Conservation (phyloP, 35 echinoderm and acorn worm genomes). For the Heliocidaris tuberculata region DNA sequence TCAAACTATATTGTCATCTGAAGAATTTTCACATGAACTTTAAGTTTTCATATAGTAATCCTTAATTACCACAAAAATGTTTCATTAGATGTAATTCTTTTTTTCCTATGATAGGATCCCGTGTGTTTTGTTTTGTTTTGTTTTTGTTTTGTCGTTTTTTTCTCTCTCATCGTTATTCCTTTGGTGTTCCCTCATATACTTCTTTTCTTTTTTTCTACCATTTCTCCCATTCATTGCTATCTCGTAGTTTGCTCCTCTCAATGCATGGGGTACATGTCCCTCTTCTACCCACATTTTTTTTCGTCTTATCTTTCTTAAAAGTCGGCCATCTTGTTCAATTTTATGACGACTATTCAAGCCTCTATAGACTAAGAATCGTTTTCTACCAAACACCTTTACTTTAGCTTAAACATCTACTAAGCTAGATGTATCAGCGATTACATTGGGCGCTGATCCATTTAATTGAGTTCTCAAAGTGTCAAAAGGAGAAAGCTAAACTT, state of each 20-base stretch:
- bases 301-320: neutral
- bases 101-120: no score
- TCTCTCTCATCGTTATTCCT: no score
- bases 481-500: neutral
- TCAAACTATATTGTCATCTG: no score
- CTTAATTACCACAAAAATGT: no score
- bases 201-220: neutral
- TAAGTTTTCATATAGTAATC: no score
- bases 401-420: neutral
- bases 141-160: no score
- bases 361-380: neutral
- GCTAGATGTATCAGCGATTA: neutral
- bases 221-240: neutral
- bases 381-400: neutral
- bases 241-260: neutral
- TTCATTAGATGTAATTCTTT: no score
- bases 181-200: no score
- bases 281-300: neutral
- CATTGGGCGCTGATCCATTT: neutral
- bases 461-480: slow-evolving; percentile 27
- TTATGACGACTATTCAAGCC: neutral
- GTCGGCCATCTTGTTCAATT: neutral
- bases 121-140: no score
- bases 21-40: no score
- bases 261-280: neutral